Base-by-base conservation (phyloP, 1,140 invertebrate genomes). In the Dreissena polymorpha region DNA sequence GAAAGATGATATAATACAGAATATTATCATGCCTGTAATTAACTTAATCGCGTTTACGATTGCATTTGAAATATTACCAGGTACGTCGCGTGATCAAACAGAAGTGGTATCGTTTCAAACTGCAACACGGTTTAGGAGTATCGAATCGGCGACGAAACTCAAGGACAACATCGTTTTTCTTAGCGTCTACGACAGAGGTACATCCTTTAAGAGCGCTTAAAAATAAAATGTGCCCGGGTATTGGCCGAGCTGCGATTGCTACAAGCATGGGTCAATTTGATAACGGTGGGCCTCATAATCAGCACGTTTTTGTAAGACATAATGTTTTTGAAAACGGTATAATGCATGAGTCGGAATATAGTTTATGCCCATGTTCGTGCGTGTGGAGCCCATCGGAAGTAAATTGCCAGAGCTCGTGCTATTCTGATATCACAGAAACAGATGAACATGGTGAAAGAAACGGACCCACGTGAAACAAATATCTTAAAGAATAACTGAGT, bases 81-180 rank as follows among this genome's bases (percentile, higher is more conserved):
- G 90, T 91, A 0, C 85, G 86, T 64, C 83, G 87, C 39, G 90
- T 88, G 3, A 88, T 91, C 68, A 88, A 79, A 74, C 89, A 89
- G 84, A 91, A 91, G 67, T 91, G 89, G 89, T 85, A 86, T 39
- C 85, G 90, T 7, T 91, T 88, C 79, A 87, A 73, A 21, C 85
- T 88, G n/a, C 83, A 84, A 68, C 83, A 87, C 27, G 84, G 86
- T 21, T 77, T 86, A 29, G 82, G 85, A 27, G 77, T 79, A 14
- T 81, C 77, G n/a, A 84, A 85, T 49, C 80, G 89, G 16, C 75
- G 89, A 29, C 82, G 88, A 23, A 88, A 88, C 57, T 90, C 89
- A 39, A 72, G 89, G 60, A 90, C 88, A 10, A 89, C 90, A 13
- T 89, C 88, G 0, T 88, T 77, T 68, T 83, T 88, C 65, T 86